Conservation (phyloP, 2,888 invertebrate genomes). For the Patella ulyssiponensis region DNA sequence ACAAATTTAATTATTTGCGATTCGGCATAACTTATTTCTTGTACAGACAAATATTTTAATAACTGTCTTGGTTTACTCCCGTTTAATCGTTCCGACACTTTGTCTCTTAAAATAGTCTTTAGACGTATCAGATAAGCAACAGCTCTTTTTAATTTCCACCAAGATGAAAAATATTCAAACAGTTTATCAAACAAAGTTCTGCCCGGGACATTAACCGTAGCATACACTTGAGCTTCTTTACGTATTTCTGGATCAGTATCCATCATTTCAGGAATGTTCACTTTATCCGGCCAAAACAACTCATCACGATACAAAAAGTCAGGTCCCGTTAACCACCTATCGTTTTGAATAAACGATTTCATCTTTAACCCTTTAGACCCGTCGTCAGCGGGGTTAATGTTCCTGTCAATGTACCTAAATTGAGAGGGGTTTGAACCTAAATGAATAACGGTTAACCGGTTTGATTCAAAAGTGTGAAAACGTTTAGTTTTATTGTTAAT, state of each 20-base stretch:
- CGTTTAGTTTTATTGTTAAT: neutral
- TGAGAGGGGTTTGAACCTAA: neutral
- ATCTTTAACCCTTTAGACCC: neutral
- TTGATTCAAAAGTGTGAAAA: neutral
- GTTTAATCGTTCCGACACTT: neutral
- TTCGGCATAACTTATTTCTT: neutral
- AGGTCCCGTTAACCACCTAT: constrained; percentile 2
- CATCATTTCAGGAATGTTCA: neutral
- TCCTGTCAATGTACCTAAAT: neutral
- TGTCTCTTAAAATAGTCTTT: neutral
- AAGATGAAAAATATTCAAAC: neutral
- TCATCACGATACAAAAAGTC: neutral
- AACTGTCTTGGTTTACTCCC: neutral
- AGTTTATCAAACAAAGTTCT: neutral
- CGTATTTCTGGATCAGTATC: neutral
- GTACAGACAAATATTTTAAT: neutral
- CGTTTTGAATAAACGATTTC: neutral
- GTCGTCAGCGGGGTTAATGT: neutral
- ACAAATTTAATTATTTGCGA: neutral
- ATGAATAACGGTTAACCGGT: neutral
- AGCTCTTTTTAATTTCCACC: neutral
- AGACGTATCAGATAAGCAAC: neutral
- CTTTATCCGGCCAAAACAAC: neutral
- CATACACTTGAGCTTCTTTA: constrained; percentile 2
- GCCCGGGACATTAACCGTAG: neutral